Evolutionary conservation across 1,140 invertebrate genomes (phyloP).

Genomic region (Camponotus vicinus): DNA sequence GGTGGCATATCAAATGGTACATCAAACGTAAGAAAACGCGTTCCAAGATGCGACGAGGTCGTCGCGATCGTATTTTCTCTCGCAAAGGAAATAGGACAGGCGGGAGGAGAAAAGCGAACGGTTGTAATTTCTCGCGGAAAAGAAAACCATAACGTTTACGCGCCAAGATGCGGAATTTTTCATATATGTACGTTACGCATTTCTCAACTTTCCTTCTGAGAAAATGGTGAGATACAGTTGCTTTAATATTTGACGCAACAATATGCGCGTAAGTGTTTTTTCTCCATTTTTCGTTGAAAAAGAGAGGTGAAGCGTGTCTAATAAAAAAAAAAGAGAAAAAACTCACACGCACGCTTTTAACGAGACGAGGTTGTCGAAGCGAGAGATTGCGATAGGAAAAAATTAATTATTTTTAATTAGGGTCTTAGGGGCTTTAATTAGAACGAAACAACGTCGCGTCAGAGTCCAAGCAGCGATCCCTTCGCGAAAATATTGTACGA

Average conservation of each 20-base stretch:
- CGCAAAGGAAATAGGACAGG: background rate
- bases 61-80: conserved; percentile 47
- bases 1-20: conserved; percentile 49
- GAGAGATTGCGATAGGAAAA: background rate
- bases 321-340: conserved; percentile 15
- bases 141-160: background rate
- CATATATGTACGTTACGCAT: background rate
- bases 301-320: background rate
- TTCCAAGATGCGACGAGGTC: conserved; percentile 11
- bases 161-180: background rate
- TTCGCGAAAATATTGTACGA: background rate
- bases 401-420: conserved; percentile 56
- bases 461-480: background rate
- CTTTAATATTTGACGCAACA: background rate
- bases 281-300: background rate
- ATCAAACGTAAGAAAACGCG: conserved; percentile 52
- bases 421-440: conserved; percentile 47
- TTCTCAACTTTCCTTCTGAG: background rate
- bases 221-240: background rate
- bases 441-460: background rate
- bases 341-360: conserved; percentile 6
- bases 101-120: background rate
- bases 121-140: conserved; percentile 22
- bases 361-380: conserved; percentile 24
- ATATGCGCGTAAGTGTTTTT: background rate